phyloP scores from a whole-genome alignment of 2,888 invertebrate species.

The Steromphala cineraria region DNA sequence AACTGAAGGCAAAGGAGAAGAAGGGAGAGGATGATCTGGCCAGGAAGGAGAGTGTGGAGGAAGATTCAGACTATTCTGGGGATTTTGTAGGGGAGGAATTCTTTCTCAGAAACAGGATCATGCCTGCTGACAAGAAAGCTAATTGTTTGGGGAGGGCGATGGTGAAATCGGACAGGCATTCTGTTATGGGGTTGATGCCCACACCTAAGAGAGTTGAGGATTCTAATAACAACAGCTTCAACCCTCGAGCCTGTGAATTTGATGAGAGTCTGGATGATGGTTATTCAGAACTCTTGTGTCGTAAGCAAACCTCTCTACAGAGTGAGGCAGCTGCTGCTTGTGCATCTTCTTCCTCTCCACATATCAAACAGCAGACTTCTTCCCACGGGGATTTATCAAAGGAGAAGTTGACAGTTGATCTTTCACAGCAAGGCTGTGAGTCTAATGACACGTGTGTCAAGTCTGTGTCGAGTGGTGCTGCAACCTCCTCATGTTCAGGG shows the following conservation, averaged over 20 bases:
- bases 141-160: background rate
- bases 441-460: background rate
- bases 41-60: background rate
- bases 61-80: conserved; percentile 30
- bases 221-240: background rate
- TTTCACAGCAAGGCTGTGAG: background rate
- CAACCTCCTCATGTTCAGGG: background rate
- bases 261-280: conserved; percentile 25
- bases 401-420: background rate
- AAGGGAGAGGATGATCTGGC: background rate
- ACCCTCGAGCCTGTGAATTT: background rate
- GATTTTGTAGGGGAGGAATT: conserved; percentile 32
- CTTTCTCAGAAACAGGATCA: conserved; percentile 29
- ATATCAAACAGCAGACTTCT: background rate
- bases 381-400: background rate
- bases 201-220: background rate
- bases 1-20: background rate
- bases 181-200: background rate
- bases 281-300: conserved; percentile 23
- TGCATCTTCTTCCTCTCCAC: background rate
- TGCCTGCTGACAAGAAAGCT: background rate
- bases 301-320: no score
- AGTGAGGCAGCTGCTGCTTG: no score
- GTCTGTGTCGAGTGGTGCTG: background rate
- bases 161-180: background rate